Conservation (phyloP, 64 coral and sea anemone genomes). For the Dendrophyllia cribrosa region DNA sequence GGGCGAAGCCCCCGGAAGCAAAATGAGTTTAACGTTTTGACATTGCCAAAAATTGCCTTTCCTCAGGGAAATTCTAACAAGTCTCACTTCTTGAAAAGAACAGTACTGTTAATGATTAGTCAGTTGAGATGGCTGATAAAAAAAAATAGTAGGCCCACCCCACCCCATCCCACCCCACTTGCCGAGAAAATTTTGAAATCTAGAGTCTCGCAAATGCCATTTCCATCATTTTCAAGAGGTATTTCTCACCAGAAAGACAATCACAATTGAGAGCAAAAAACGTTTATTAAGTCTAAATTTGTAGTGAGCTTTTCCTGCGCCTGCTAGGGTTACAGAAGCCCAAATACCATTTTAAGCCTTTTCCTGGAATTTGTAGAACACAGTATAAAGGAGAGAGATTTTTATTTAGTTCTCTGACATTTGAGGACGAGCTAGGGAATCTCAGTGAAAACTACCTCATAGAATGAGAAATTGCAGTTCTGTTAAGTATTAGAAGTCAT, state of each 20-base stretch:
- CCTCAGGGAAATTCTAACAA: background rate
- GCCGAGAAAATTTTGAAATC: no score
- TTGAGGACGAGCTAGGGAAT: background rate
- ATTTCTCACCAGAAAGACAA: no score
- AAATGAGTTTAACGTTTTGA: background rate
- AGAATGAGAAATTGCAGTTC: background rate
- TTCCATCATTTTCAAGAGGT: no score
- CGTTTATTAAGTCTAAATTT: no score
- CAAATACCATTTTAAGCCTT: constrained; percentile 20
- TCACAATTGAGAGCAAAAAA: no score
- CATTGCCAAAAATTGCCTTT: background rate
- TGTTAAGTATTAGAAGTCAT: background rate
- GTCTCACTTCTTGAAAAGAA: background rate
- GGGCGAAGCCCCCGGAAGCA: background rate
- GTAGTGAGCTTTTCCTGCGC: no score
- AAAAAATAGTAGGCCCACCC: no score
- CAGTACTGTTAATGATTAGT: background rate
- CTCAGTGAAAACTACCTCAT: background rate
- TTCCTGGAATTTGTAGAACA: background rate
- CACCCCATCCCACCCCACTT: no score
- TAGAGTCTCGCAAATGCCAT: no score
- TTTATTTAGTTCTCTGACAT: constrained; percentile 23
- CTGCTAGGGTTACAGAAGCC: background rate
- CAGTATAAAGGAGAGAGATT: background rate
- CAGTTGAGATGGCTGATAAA: background rate